Percentiles rank a stretch among this genome's conserved stretches.
Evolutionary conservation across 2,888 invertebrate species (phyloP).

Genomic region (Pemphredon lugubris): DNA sequence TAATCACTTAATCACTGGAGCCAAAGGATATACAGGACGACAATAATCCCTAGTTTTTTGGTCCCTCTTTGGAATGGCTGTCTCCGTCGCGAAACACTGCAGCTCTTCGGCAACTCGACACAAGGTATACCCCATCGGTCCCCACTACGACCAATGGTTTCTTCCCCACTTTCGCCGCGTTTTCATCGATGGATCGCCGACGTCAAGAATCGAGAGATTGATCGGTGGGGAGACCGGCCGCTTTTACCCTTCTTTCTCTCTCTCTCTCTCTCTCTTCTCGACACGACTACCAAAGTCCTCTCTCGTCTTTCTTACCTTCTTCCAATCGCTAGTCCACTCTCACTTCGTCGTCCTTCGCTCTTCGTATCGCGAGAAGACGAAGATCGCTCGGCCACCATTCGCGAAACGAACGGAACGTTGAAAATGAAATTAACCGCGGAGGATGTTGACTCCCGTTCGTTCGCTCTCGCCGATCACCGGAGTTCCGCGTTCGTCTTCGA

Average conservation of each 20-base stretch:
- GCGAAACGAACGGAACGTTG: slow-evolving; percentile 14
- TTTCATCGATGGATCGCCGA: slow-evolving; percentile 68
- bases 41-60: slow-evolving; percentile 59
- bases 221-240: slow-evolving; percentile 36
- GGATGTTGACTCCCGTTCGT: neutral
- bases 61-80: slow-evolving; percentile 71
- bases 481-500: too few relatives aligned
- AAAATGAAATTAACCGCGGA: slow-evolving; percentile 20
- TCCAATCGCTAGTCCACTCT: slow-evolving; percentile 42
- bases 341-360: slow-evolving; percentile 50
- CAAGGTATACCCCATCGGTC: slow-evolving; percentile 76
- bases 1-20: slow-evolving; percentile 43
- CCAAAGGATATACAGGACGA: slow-evolving; percentile 34
- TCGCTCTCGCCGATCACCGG: too few relatives aligned
- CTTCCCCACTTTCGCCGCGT: slow-evolving; percentile 77
- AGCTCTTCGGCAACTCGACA: slow-evolving; percentile 66
- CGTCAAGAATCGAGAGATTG: slow-evolving; percentile 62
- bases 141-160: slow-evolving; percentile 72
- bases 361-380: slow-evolving; percentile 31
- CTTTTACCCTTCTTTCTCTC: slow-evolving; percentile 49
- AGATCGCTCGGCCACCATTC: slow-evolving; percentile 19
- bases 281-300: neutral
- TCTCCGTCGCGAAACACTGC: slow-evolving; percentile 76
- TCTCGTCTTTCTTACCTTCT: slow-evolving; percentile 23
- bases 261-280: slow-evolving; percentile 35